Evolutionary conservation across 2,797 vertebrate species (phyloP).

Genomic region (Mallotus villosus): DNA sequence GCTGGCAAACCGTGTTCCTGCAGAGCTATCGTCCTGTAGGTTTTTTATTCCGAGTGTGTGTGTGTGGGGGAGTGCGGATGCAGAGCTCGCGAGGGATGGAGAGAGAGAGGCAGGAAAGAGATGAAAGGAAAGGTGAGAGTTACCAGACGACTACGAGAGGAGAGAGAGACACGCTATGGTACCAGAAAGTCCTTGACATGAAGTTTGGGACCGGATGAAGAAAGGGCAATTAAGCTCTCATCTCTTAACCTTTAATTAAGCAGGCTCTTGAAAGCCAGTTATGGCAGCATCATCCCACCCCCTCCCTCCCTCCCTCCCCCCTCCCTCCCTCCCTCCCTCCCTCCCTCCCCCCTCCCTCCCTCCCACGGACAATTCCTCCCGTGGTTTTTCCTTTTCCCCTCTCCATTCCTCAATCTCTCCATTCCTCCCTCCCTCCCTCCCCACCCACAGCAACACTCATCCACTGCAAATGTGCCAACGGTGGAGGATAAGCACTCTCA

Average conservation of each 20-base stretch:
- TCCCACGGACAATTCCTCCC: not conserved
- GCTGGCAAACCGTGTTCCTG: not conserved
- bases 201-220: not conserved
- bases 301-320: not conserved
- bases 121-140: not conserved
- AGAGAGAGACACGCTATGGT: not conserved
- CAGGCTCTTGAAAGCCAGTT: not conserved
- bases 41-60: too few relatives aligned
- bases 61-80: too few relatives aligned
- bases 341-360: not conserved
- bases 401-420: slow-evolving; percentile 70
- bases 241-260: slow-evolving; percentile 26
- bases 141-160: not conserved
- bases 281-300: not conserved
- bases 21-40: not conserved
- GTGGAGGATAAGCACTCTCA: slow-evolving; percentile 59
- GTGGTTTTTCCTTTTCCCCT: slow-evolving; percentile 57
- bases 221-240: slow-evolving; percentile 34
- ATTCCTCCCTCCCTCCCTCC: slow-evolving; percentile 58
- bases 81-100: not conserved
- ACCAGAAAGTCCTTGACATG: not conserved
- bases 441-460: slow-evolving; percentile 65
- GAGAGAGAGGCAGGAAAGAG: not conserved
- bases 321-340: not conserved
- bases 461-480: slow-evolving; percentile 63